A percentile compares a stretch with the other conserved stretches of the same genome.
Evolutionary conservation across 2,888 invertebrate species (phyloP).

Genomic region (Sicus ferrugineus): DNA sequence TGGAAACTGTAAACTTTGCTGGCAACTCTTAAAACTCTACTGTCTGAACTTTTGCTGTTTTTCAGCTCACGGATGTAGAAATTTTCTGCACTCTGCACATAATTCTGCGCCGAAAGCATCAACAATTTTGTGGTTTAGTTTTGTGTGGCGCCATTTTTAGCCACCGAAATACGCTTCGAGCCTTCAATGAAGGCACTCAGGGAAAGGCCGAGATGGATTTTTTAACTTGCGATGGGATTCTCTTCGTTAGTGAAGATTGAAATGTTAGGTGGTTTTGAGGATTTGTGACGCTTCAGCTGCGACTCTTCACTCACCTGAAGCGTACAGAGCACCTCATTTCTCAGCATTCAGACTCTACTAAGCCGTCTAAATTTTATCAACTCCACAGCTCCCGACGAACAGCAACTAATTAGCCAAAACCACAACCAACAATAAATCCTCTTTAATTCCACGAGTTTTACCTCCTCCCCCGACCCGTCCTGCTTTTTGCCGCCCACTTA

Average conservation of each 20-base stretch:
- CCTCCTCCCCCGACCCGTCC: background rate
- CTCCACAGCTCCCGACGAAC: background rate
- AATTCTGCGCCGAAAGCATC: conserved; percentile 14
- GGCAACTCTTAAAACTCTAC: no score
- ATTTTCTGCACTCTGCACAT: background rate
- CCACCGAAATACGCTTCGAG: conserved; percentile 4
- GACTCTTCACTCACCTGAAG: no score
- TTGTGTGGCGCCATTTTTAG: no score
- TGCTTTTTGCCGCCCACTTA: background rate
- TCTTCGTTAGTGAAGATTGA: no score
- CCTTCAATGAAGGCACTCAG: conserved; percentile 37
- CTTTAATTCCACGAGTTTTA: conserved; percentile 10
- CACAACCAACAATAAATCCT: background rate
- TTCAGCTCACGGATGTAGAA: conserved; percentile 1
- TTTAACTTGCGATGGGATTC: no score
- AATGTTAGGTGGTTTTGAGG: no score
- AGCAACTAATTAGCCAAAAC: no score
- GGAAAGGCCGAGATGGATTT: no score
- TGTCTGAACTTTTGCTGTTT: no score
- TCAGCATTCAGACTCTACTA: background rate
- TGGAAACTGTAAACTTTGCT: no score
- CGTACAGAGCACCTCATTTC: conserved; percentile 56
- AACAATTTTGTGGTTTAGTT: conserved; percentile 30
- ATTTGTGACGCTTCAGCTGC: no score
- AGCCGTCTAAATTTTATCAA: background rate